Evolutionary conservation across 2,888 invertebrate species (phyloP).

Genomic region (Aphodius granarius): DNA sequence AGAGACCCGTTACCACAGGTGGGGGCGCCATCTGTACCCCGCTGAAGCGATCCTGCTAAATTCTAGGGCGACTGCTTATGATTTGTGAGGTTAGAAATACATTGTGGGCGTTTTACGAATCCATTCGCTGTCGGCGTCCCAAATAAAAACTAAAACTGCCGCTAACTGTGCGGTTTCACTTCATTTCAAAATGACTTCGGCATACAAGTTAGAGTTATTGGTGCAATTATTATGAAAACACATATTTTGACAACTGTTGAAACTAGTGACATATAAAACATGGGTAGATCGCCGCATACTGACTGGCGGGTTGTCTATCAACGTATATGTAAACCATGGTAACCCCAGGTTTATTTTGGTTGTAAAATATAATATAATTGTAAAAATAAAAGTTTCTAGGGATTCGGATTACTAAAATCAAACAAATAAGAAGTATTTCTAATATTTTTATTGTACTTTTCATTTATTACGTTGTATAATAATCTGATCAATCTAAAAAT

Average conservation of each 20-base stretch:
- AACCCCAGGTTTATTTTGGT: no score
- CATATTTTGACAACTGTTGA: neutral
- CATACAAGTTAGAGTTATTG: neutral
- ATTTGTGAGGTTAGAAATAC: neutral
- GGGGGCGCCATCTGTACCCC: slow-evolving; percentile 58
- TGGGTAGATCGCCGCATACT: neutral
- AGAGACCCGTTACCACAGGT: slow-evolving; percentile 93
- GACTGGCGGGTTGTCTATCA: neutral
- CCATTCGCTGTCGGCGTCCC: neutral
- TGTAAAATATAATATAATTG: no score
- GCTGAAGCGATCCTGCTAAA: neutral
- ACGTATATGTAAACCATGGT: no score
- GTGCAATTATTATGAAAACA: neutral
- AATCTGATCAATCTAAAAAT: slow-evolving; percentile 14
- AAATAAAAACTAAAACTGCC: neutral
- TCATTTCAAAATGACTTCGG: neutral
- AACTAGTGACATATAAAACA: neutral
- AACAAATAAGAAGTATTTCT: neutral
- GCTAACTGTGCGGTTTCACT: neutral
- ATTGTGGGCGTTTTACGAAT: slow-evolving; percentile 3
- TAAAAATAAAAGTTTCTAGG: no score
- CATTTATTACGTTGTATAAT: slow-evolving; percentile 13
- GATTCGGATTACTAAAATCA: neutral
- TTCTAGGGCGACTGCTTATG: neutral
- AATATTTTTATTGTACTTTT: slow-evolving; percentile 7